Percentiles rank a stretch among this genome's conserved stretches.
Evolutionary conservation across 2,888 invertebrate species (phyloP).

Genomic region (Trachelus stipa): DNA sequence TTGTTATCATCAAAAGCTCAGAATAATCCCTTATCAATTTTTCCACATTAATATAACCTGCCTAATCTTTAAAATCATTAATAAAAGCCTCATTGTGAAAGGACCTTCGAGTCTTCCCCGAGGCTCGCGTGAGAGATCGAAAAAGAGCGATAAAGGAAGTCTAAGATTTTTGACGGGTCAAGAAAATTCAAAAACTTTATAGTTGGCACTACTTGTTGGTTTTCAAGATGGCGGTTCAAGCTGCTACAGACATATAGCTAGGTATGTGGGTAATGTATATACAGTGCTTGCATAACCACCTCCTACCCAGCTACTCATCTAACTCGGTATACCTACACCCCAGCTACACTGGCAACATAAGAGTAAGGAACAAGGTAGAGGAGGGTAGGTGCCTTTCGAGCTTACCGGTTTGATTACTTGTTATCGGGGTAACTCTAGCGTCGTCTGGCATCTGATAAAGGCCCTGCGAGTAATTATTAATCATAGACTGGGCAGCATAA

Average conservation of each 20-base stretch:
- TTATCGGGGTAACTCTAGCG: constrained; percentile 48
- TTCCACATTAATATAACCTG: no score
- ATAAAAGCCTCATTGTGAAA: not conserved
- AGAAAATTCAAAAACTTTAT: not conserved
- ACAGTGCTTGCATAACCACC: not conserved
- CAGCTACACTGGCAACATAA: not conserved
- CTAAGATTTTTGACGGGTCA: not conserved
- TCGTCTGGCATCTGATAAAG: constrained; percentile 63
- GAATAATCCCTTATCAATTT: not conserved
- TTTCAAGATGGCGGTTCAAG: not conserved
- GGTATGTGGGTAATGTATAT: not conserved
- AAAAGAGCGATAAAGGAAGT: not conserved
- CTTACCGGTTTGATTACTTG: constrained; percentile 58
- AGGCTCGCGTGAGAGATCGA: not conserved
- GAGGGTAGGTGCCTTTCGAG: not conserved
- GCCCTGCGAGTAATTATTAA: constrained; percentile 63
- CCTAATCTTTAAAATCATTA: no score
- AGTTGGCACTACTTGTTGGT: not conserved
- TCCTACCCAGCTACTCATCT: not conserved
- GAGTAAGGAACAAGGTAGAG: not conserved
- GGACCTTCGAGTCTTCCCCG: not conserved
- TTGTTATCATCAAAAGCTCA: not conserved
- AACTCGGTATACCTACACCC: not conserved
- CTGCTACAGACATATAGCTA: not conserved
- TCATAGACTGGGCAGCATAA: constrained; percentile 61